Evolutionary conservation across 2,113 vertebrate genomes (phyloP), one percentile per base, ranked within the genome.

Genomic region (Jaculus jaculus): DNA sequence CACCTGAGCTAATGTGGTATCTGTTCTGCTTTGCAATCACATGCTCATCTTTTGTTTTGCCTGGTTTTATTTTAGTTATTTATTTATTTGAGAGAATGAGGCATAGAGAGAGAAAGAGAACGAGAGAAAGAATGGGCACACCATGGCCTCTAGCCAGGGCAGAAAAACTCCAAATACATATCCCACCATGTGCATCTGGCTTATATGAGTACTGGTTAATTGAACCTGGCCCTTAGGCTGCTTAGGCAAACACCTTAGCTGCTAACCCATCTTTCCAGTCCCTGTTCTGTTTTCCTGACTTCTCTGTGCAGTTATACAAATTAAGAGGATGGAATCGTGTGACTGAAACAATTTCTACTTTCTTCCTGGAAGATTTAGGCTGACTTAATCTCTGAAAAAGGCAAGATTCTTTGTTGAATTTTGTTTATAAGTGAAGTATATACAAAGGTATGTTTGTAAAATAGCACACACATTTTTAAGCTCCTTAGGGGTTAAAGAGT

Each of bases 381-480:
- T 73, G 8, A 78, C 28, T 88, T 80, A 74, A 26, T 58, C 32
- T 58, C 69, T 93, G 69, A 74, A 95, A n/a, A 24, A 18, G 51
- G 68, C 66, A 66, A 77, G 15, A 63, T 34, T 90, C 77, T 37
- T 42, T 82, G 74, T 60, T 63, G 24, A 73, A 66, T 66, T 78
- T 87, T 15, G 72, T 93, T 86, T 80, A 20, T 72, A 85, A 93
- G 18, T 89, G 17, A 96, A 78, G 10, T 32, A 15, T 73, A 5
- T 85, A 24, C 28, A 20, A 39, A 4, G 61, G 11, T 34, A 21
- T 54, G 20, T 80, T 8, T 58, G 51, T 89, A 92, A 87, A 65
- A 26, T 30, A 20, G 39, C 21, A 79, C 16, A 32, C 32, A 79
- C 26, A 85, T 7, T 54, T 71, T 68, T 61, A 81, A 51, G 68